Evolutionary conservation across 1,140 invertebrate genomes (phyloP).

Genomic region (Papilio dardanus): DNA sequence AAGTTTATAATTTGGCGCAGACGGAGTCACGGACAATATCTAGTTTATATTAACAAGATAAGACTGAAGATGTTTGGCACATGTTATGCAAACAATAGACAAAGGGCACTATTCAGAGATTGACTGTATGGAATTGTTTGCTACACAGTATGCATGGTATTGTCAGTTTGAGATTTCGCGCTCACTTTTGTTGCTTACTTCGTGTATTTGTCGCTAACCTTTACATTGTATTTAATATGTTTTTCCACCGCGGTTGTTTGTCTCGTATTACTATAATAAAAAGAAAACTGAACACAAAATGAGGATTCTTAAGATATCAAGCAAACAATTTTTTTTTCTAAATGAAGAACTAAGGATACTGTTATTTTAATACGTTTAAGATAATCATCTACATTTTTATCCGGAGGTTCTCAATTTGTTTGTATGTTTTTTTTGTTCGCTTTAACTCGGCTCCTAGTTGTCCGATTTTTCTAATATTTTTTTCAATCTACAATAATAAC

Average conservation of each 20-base stretch:
- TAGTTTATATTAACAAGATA: constrained; percentile 78
- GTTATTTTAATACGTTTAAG: too few species aligned
- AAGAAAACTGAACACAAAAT: background rate
- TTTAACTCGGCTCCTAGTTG: too few species aligned
- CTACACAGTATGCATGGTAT: constrained; percentile 19
- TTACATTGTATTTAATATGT: background rate
- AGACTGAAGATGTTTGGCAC: constrained; percentile 62
- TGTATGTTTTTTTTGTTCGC: too few species aligned
- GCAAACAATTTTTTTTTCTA: too few species aligned
- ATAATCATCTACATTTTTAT: too few species aligned
- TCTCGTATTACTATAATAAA: background rate
- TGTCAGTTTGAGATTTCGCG: constrained; percentile 19
- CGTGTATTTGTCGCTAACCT: constrained; percentile 1
- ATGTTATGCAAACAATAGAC: constrained; percentile 70
- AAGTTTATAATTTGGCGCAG: too few species aligned
- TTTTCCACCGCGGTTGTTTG: too few species aligned
- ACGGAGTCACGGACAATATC: too few species aligned
- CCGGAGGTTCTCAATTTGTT: too few species aligned
- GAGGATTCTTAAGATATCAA: background rate
- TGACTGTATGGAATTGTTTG: constrained; percentile 62
- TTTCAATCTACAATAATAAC: background rate
- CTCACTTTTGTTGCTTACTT: background rate
- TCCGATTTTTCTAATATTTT: too few species aligned
- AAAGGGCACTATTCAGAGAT: constrained; percentile 58
- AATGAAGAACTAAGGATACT: too few species aligned